Evolutionary conservation across 2,797 vertebrate species (phyloP).

Genomic region (Clangula hyemalis): DNA sequence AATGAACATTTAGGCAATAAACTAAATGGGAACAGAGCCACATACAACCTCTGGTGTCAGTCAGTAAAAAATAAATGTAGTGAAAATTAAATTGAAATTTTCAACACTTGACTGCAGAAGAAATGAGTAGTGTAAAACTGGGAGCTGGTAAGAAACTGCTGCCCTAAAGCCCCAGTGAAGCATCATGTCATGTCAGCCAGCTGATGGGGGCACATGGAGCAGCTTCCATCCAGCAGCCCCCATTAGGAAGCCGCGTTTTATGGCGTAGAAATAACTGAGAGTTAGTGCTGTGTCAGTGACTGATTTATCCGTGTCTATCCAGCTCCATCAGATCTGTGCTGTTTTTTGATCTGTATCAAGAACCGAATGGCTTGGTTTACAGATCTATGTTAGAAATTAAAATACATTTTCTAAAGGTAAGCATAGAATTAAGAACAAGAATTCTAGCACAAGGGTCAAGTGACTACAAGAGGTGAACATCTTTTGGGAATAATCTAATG

Average conservation of each 20-base stretch:
- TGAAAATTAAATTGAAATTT: background rate
- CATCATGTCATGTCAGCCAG: accelerated
- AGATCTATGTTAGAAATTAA: background rate
- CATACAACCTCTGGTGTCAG: background rate
- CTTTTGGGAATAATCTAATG: background rate
- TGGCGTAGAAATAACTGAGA: background rate
- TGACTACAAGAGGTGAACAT: background rate
- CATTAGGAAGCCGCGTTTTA: background rate
- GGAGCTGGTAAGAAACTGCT: background rate
- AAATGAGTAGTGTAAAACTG: background rate
- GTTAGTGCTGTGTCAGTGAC: background rate
- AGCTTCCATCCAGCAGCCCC: background rate
- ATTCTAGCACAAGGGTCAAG: background rate
- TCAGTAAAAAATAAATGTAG: background rate
- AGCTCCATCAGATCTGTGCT: background rate
- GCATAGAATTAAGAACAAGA: background rate
- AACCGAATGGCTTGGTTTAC: background rate
- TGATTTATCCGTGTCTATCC: background rate
- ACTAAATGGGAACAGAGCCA: background rate
- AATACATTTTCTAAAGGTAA: background rate
- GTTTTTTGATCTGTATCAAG: background rate
- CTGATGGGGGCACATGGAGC: background rate
- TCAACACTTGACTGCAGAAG: background rate
- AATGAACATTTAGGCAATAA: background rate
- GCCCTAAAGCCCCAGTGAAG: background rate